Evolutionary conservation across 2,797 vertebrate genomes (phyloP).

Genomic region (Alectoris magna): DNA sequence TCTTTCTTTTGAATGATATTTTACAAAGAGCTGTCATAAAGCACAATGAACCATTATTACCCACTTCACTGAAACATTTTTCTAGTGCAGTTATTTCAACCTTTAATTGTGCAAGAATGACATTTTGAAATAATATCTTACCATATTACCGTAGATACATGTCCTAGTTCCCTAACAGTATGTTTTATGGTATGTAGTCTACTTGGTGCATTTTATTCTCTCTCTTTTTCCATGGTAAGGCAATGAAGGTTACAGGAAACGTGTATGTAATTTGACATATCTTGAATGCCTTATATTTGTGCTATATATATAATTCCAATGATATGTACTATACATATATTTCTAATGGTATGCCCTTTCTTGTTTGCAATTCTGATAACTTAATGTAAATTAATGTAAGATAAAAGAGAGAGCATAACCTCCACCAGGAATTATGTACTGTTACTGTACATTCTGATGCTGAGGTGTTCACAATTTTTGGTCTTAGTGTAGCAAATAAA

Average conservation of each 20-base stretch:
- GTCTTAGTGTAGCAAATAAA: background rate
- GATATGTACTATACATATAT: background rate
- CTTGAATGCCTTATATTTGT: background rate
- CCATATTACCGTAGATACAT: background rate
- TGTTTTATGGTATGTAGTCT: background rate
- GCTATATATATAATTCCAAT: background rate
- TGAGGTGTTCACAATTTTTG: slow-evolving; percentile 2
- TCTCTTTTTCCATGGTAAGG: background rate
- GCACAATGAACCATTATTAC: background rate
- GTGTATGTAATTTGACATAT: background rate
- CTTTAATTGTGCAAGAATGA: background rate
- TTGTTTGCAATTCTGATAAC: slow-evolving; percentile 13
- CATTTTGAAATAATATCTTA: background rate
- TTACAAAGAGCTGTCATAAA: background rate
- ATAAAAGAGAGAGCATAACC: background rate
- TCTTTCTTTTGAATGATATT: background rate
- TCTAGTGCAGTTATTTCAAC: background rate
- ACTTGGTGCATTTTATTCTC: background rate
- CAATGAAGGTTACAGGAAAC: background rate
- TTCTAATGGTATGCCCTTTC: background rate
- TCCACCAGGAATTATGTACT: background rate
- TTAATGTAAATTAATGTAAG: slow-evolving; percentile 20
- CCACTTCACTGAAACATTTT: background rate
- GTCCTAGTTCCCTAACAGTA: background rate
- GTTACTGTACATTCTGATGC: background rate